Base-by-base conservation (phyloP, 35 echinoderm and acorn worm species). In the Acanthaster planci region DNA sequence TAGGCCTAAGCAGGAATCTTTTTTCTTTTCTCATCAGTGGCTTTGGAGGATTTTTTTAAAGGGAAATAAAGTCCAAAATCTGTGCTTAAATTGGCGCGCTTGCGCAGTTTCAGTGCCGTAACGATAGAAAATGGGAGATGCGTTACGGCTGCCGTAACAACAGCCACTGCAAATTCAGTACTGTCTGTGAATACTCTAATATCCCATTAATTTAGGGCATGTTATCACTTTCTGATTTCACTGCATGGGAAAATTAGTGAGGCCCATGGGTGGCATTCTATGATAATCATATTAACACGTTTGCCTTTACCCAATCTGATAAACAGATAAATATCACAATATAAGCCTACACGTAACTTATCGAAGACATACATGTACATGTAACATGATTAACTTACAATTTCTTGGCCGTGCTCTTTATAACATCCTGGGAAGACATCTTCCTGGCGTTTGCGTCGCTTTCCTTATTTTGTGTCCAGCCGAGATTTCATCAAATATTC, bases 401-500 rank as follows among this genome's bases (percentile, higher is more conserved):
- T 78, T 97, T 97, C 44, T 90, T 91, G 15, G 93, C 93, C 0
- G 93, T 97, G 39, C 86, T 89, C 81, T 97, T 97, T 51, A 97
- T 97, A 7, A 97, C 83, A 59, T 97, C 93, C 54, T 95, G 93
- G 17, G 93, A 95, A 8, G 93, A 95, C 93, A 90, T 90, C 53
- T 75, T 90, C 59, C 23, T 40, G 27, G 19, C 17, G 76, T 12
- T 19, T 54, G 18, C 14, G 55, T 79, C 23, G 30, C 64, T 31
- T 72, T 14, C 14, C 14, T 14, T 27, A 14, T 72, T 14, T 34
- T 12, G 23, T 27, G 10, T n/a, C 2, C 9, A 19, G 0, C 57
- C 19, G 64, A 34, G 7, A 10, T 1, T 12, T 21, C 64, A 72
- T 26, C 34, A 72, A 34, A 14, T 31, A 12, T 35, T 34, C 26